These are phyloP conservation scores for Nasonia giraulti DNA, from an alignment of 1,140 invertebrate species.

Conservation along the genomic window DNA sequence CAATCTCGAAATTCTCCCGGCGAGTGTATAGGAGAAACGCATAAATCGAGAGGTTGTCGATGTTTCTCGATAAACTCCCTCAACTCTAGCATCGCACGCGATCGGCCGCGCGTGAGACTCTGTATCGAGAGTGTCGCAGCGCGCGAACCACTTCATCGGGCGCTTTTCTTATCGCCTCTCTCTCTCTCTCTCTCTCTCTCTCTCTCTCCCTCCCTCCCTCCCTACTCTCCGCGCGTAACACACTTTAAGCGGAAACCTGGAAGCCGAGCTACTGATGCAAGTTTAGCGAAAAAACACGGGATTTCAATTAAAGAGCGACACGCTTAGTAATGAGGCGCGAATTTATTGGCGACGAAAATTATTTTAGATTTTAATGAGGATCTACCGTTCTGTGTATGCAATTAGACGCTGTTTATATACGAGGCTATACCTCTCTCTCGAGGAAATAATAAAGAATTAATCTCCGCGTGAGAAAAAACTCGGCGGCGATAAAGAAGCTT, in stretches of 20 bases:
- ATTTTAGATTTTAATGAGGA: not conserved
- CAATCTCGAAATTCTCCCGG: not conserved
- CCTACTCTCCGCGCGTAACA: slow-evolving; percentile 56
- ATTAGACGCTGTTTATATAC: not conserved
- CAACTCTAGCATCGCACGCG: not conserved
- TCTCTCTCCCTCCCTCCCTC: slow-evolving; percentile 27
- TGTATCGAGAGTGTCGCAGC: not conserved
- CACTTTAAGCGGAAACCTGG: slow-evolving; percentile 63
- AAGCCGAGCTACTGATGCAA: slow-evolving; percentile 54
- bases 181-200: slow-evolving; percentile 24
- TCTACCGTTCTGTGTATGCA: slow-evolving; percentile 32
- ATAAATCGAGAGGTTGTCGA: slow-evolving; percentile 23
- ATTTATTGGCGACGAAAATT: slow-evolving; percentile 64
- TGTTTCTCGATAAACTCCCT: slow-evolving; percentile 20
- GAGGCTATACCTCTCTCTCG: no score
- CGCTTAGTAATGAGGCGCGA: slow-evolving; percentile 71
- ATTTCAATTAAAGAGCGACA: slow-evolving; percentile 74
- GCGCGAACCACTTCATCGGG: not conserved
- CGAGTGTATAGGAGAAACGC: not conserved
- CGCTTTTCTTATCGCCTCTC: slow-evolving; percentile 20
- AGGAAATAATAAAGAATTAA: not conserved
- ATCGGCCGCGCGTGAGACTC: slow-evolving; percentile 1
- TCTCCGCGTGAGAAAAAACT: not conserved
- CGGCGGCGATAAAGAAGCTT: not conserved
- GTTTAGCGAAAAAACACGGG: slow-evolving; percentile 70